Conservation (phyloP, 1,140 invertebrate genomes). For the Samia ricini region DNA sequence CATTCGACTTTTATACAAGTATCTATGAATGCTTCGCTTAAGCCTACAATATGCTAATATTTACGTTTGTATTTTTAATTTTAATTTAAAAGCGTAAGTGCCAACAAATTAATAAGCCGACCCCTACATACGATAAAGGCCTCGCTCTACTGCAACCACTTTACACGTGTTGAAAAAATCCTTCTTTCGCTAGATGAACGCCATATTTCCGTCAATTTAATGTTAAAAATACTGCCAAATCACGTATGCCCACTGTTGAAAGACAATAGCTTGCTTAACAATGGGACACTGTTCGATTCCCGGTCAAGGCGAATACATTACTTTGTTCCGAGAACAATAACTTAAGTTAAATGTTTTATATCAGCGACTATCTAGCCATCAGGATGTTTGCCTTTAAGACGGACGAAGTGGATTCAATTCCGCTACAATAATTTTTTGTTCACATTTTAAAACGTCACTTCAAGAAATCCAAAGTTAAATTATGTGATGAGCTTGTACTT, state of each 20-base stretch:
- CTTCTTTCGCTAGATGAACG: too few relatives aligned
- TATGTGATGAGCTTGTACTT: too few relatives aligned
- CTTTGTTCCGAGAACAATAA: conserved; percentile 12
- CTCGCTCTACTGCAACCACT: too few relatives aligned
- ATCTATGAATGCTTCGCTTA: conserved; percentile 6
- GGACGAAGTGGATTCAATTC: neutral
- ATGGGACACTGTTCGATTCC: conserved; percentile 17
- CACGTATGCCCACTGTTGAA: conserved; percentile 2
- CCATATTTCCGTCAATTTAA: neutral
- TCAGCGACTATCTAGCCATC: neutral
- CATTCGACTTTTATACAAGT: conserved; percentile 22
- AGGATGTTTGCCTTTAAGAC: conserved; percentile 4
- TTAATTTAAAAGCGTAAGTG: too few relatives aligned
- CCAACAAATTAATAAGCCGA: too few relatives aligned
- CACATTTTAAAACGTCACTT: too few relatives aligned
- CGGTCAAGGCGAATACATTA: conserved; percentile 20
- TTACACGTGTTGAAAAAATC: too few relatives aligned
- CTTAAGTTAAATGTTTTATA: neutral
- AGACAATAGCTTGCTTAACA: conserved; percentile 9
- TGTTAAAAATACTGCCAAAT: neutral
- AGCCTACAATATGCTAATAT: too few relatives aligned
- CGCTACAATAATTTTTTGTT: neutral
- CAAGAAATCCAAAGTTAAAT: too few relatives aligned
- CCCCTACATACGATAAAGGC: too few relatives aligned
- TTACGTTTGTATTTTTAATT: too few relatives aligned